These are phyloP conservation scores for Drosophila arawakana DNA, from an alignment of 1,140 invertebrate species.

Conservation along the genomic window DNA sequence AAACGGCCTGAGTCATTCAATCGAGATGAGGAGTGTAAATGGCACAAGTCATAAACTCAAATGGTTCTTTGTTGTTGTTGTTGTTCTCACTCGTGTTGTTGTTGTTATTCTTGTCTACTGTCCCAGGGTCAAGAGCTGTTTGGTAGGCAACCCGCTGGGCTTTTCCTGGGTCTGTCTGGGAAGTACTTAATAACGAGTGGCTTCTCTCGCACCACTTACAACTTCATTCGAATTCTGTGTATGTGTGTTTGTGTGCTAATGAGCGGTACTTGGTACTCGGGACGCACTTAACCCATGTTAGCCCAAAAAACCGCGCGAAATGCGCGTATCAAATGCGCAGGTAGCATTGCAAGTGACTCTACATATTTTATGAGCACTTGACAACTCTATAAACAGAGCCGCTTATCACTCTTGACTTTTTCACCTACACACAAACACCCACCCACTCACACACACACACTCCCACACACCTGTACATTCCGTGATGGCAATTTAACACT, in stretches of 20 bases:
- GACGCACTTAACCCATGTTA: slow-evolving; percentile 67
- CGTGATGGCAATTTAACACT: slow-evolving; percentile 32
- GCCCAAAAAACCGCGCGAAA: slow-evolving; percentile 50
- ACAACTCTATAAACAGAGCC: slow-evolving; percentile 71
- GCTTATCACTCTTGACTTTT: slow-evolving; percentile 59
- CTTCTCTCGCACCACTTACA: slow-evolving; percentile 29
- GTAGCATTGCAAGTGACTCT: slow-evolving; percentile 47
- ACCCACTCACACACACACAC: slow-evolving; percentile 2
- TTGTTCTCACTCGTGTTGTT: neutral
- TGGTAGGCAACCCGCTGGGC: slow-evolving; percentile 54
- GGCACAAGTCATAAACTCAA: slow-evolving; percentile 47
- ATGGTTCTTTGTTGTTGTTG: slow-evolving; percentile 19
- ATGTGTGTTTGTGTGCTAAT: slow-evolving; percentile 64
- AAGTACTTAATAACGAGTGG: slow-evolving; percentile 38
- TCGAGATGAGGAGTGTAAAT: slow-evolving; percentile 45
- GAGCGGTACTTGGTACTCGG: slow-evolving; percentile 63
- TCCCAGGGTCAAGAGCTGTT: slow-evolving; percentile 49
- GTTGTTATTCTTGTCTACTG: slow-evolving; percentile 26
- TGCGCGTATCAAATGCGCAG: slow-evolving; percentile 57
- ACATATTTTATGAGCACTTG: slow-evolving; percentile 70
- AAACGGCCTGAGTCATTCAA: slow-evolving; percentile 47
- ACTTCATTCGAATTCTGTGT: slow-evolving; percentile 45
- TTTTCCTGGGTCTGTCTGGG: slow-evolving; percentile 38
- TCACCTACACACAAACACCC: slow-evolving; percentile 6
- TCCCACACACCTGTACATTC: slow-evolving; percentile 3